These are phyloP conservation scores for Lota lota DNA, from an alignment of 2,113 vertebrate species.

Conservation along the genomic window DNA sequence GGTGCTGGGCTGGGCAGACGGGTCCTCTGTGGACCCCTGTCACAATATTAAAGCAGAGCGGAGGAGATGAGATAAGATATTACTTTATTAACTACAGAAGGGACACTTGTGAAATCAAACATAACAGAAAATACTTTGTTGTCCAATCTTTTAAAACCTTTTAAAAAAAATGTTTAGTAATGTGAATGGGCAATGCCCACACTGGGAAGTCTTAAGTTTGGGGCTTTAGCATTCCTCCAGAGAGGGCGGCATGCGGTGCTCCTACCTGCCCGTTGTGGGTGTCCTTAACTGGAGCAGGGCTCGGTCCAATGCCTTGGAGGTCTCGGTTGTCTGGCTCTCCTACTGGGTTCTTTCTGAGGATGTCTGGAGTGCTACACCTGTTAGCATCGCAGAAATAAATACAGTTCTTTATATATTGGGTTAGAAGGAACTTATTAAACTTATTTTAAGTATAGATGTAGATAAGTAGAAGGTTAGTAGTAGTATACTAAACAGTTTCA, in stretches of 20 bases:
- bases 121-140: background rate
- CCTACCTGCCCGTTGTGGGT: slow-evolving; percentile 18
- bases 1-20: background rate
- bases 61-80: no score
- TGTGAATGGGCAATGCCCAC: no score
- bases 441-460: no score
- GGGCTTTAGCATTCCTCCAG: background rate
- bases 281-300: background rate
- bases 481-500: no score
- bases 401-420: background rate
- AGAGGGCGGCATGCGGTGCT: no score
- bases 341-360: slow-evolving; percentile 73
- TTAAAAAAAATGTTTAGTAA: no score
- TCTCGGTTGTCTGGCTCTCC: slow-evolving; percentile 24
- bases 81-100: no score
- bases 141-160: background rate
- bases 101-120: no score
- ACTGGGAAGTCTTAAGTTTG: no score
- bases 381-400: background rate
- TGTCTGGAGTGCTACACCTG: slow-evolving; percentile 75
- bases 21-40: slow-evolving; percentile 27
- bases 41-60: no score
- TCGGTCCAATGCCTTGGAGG: background rate
- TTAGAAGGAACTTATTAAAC: no score
- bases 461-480: no score